phyloP scores from a whole-genome alignment of 2,797 vertebrate species.

The Champsocephalus esox region DNA sequence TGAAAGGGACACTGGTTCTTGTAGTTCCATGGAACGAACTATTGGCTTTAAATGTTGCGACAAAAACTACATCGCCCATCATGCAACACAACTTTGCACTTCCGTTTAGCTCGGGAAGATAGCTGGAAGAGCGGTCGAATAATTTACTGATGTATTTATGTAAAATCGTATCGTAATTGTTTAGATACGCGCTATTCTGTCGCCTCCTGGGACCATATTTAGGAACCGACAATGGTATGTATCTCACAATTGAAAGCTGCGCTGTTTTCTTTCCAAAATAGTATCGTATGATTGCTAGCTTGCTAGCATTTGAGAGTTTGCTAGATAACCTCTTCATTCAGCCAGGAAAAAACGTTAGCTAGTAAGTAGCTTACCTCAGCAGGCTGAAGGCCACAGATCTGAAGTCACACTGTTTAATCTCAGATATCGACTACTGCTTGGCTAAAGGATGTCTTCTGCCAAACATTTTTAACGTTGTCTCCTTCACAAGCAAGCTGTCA shows the following conservation, averaged over 20 bases:
- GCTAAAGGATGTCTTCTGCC: fast-evolving
- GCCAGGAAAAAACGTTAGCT: constrained; percentile 31
- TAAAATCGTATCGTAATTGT: constrained; percentile 40
- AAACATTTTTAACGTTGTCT: not conserved
- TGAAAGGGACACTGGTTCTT: constrained; percentile 58
- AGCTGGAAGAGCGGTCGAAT: constrained; percentile 71
- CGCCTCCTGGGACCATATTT: constrained; percentile 15
- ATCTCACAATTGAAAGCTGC: not conserved
- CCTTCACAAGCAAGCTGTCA: not conserved
- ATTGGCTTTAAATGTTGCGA: fast-evolving
- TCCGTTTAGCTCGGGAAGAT: constrained; percentile 73
- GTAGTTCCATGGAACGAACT: constrained; percentile 54
- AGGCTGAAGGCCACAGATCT: constrained; percentile 1
- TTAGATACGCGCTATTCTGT: constrained; percentile 45
- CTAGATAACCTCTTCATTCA: constrained; percentile 46
- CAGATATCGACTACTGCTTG: not conserved
- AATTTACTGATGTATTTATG: constrained; percentile 64
- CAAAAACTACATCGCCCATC: constrained; percentile 73
- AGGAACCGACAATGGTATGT: constrained; percentile 80
- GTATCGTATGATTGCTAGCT: constrained; percentile 1
- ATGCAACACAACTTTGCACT: constrained; percentile 39
- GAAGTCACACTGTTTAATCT: constrained; percentile 4
- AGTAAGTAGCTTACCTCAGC: constrained; percentile 2
- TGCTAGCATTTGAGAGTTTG: constrained; percentile 32
- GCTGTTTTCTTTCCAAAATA: not conserved